Base-by-base conservation (phyloP, 2,888 invertebrate species). In the Agrotis ipsilon region DNA sequence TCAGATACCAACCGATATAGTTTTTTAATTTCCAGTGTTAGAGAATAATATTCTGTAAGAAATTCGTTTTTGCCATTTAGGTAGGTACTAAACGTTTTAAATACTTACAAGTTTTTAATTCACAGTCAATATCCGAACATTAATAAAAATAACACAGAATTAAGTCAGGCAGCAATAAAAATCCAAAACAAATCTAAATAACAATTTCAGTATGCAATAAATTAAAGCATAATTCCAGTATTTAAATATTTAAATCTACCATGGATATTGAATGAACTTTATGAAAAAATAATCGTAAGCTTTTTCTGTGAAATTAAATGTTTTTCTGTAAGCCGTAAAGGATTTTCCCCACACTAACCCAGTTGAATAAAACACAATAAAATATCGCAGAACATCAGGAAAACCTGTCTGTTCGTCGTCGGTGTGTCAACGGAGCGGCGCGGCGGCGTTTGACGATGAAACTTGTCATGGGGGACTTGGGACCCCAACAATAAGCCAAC, bases 381-480 rank as follows among this genome's bases (percentile, higher is more conserved):
- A 48, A 63, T 48, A 48, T 32, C 14, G 5, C 54, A 18, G 2
- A 58, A 32, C 45, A 46, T 54, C 27, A 39, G 54, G 14, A 24
- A 55, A 49, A 49, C 51, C 54, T 63, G 52, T 46, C 48, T 62
- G 72, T 78, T 14, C 4, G 45, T 32, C 54, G 61, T 64, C 66
- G 18, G 14, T 46, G 71, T 58, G 52, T 63, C 72, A 14, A 14
- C 11, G 46, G 66, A 76, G 55, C 13, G 11, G 13, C 19, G 24
- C 45, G 70, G 55, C 13, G 11, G 13, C 19, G 24, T 48, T 72
- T 62, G 72, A 65, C 64, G 82, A 65, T 68, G 67, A 58, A 67
- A 72, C 62, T 64, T 58, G 52, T 55, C 82, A 21, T 49, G 11
- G 9, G 78, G 52, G 61, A 49, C 19, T 57, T 55, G 51, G 48